Conservation (phyloP, 2,113 vertebrate genomes). For the Menidia beryllina region DNA sequence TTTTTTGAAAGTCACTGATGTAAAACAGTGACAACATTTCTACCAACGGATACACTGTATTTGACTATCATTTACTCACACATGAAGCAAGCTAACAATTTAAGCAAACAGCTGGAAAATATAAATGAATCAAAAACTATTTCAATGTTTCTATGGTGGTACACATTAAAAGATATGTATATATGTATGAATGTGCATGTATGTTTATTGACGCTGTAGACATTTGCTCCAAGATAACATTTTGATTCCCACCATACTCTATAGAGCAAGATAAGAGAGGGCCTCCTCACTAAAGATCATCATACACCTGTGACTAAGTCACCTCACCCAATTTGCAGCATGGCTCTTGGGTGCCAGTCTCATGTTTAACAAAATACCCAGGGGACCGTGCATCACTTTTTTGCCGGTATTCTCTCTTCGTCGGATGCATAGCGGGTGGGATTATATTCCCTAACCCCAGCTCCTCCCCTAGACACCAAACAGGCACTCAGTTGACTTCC, state of each 20-base stretch:
- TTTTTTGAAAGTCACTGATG: conserved; percentile 10
- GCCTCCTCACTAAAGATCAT: background rate
- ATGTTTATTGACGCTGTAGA: no score
- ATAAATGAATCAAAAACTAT: background rate
- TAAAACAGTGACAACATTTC: conserved; percentile 3
- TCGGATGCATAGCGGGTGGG: conserved; percentile 84
- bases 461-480: conserved; percentile 58
- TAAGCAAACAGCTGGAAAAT: background rate
- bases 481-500: conserved; percentile 3
- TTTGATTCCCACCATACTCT: conserved; percentile 27
- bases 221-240: conserved; percentile 43
- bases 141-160: conserved; percentile 6
- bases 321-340: conserved; percentile 81
- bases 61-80: conserved; percentile 4
- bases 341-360: conserved; percentile 77
- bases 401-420: conserved; percentile 77
- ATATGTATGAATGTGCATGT: no score
- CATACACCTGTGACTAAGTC: conserved; percentile 78
- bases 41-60: conserved; percentile 6
- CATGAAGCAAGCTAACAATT: background rate
- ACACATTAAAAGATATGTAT: no score
- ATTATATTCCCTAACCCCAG: conserved; percentile 57
- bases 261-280: conserved; percentile 15
- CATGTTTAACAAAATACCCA: conserved; percentile 84
- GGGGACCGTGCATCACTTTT: conserved; percentile 80